Evolutionary conservation across 2,113 vertebrate genomes (phyloP), one percentile per base, ranked within the genome.

Genomic region (Nothocercus julius): DNA sequence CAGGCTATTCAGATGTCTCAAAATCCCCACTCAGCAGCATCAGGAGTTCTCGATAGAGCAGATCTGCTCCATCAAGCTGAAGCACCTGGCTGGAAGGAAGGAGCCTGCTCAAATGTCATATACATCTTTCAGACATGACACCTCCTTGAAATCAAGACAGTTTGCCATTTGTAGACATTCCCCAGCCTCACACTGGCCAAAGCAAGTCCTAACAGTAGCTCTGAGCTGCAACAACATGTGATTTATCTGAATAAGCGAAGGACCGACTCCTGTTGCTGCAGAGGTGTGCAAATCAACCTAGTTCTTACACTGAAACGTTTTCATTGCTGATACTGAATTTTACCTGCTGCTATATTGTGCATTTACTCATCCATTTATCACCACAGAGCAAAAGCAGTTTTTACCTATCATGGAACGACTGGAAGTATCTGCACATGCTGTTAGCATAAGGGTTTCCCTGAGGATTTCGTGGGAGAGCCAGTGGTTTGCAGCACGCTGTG

Each of bases 181-280:
- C 76, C 38, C 61, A 47, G 59, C 72, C 72, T 81, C 88, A 78
- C 5, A 0, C 85, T 84, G 80, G 87, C 90, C 94, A 96, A 95
- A 81, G 85, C 5, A 16, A 81, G 90, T 51, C 89, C 95, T 95
- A 92, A 89, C 87, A 61, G 70, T 34, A 56, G 93, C 36, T 87
- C 91, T 96, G 90, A 95, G 66, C 85, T 82, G 76, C 80, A 95
- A 95, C 87, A 86, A 92, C 92, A 94, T 92, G 93, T 96, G 93
- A 95, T 94, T 96, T 83, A 94, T 90, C 51, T 93, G 77, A 53
- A 87, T 21, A 40, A 58, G 96, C 82, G 93, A 96, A 94, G 85
- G 61, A 94, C 51, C 90, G 81, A 69, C 92, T 96, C 96, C 82
- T 64, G 3, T 61, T 90, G 90, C 6, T 88, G 67, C 89, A 95